phyloP scores from a whole-genome alignment of 1,140 invertebrate species.

The Papilio xuthus region DNA sequence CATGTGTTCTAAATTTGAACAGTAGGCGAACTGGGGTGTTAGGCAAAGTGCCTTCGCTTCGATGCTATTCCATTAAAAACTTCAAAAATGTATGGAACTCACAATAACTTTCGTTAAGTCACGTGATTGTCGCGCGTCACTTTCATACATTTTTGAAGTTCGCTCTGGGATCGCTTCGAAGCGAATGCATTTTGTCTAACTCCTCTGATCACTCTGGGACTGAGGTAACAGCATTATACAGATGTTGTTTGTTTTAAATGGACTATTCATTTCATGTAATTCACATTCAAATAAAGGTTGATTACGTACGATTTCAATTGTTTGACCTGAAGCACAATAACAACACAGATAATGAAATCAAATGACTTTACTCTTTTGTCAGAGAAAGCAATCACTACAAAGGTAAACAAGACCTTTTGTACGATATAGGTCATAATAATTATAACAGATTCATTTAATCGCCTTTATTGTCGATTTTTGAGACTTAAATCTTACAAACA shows the following conservation, averaged over 20 bases:
- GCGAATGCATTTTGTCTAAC: too few relatives aligned
- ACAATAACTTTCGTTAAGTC: too few relatives aligned
- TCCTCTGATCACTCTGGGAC: background rate
- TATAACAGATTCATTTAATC: background rate
- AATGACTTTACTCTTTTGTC: background rate
- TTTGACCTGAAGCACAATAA: background rate
- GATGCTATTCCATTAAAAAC: too few relatives aligned
- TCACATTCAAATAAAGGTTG: background rate
- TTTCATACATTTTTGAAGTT: too few relatives aligned
- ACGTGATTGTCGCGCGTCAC: too few relatives aligned
- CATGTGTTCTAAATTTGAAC: background rate
- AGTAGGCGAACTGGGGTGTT: too few relatives aligned
- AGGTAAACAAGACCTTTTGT: background rate
- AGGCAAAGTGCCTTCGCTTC: too few relatives aligned
- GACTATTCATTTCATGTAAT: background rate
- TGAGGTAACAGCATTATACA: background rate
- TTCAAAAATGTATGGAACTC: too few relatives aligned
- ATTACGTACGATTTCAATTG: background rate
- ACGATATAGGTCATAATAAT: background rate
- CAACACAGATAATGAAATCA: constrained; percentile 8
- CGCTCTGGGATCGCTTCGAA: too few relatives aligned
- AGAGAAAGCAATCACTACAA: background rate
- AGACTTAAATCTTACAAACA: too few relatives aligned
- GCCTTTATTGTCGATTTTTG: too few relatives aligned
- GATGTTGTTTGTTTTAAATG: background rate